Percentiles rank a stretch among this genome's conserved stretches.
phyloP scores from a whole-genome alignment of 2,113 vertebrate genomes.

The Scartelaos histophorus region DNA sequence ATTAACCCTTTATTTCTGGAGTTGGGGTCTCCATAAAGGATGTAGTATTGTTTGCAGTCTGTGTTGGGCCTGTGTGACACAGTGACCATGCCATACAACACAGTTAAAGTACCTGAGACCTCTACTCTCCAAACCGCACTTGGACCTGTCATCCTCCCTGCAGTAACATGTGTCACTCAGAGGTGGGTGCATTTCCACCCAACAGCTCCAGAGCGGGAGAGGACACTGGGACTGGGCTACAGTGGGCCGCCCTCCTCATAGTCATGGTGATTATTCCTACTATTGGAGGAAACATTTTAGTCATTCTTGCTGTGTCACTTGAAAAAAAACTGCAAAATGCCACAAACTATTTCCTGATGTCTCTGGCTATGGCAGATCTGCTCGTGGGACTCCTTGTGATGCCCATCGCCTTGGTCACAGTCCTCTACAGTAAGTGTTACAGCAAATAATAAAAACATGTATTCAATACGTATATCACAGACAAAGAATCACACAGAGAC shows the following conservation, averaged over 20 bases:
- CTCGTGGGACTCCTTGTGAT: conserved; percentile 96
- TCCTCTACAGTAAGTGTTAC: conserved; percentile 79
- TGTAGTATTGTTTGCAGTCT: conserved; percentile 35
- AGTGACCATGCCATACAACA: conserved; percentile 85
- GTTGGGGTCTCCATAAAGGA: not conserved
- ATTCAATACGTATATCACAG: not conserved
- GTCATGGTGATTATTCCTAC: conserved; percentile 92
- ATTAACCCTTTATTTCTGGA: conserved; percentile 1
- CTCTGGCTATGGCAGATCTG: conserved; percentile 92
- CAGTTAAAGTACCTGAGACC: conserved; percentile 73
- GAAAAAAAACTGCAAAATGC: conserved; percentile 96
- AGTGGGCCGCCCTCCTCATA: conserved; percentile 89
- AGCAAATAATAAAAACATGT: not conserved
- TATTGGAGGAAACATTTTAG: conserved; percentile 94
- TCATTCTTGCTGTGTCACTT: conserved; percentile 92
- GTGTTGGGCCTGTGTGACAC: conserved; percentile 62
- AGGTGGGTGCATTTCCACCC: conserved; percentile 33
- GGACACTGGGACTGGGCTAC: conserved; percentile 57
- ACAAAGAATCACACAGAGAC: not conserved
- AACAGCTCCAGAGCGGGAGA: conserved; percentile 55
- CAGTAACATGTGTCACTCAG: conserved; percentile 71
- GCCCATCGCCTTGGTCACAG: conserved; percentile 90
- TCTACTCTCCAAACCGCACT: conserved; percentile 60
- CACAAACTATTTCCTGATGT: conserved; percentile 97
- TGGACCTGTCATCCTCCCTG: conserved; percentile 40